Percentiles rank a stretch among this genome's conserved stretches.
These are phyloP conservation scores for Cochlearius cochlearius DNA, from an alignment of 2,113 vertebrate species.

Conservation along the genomic window DNA sequence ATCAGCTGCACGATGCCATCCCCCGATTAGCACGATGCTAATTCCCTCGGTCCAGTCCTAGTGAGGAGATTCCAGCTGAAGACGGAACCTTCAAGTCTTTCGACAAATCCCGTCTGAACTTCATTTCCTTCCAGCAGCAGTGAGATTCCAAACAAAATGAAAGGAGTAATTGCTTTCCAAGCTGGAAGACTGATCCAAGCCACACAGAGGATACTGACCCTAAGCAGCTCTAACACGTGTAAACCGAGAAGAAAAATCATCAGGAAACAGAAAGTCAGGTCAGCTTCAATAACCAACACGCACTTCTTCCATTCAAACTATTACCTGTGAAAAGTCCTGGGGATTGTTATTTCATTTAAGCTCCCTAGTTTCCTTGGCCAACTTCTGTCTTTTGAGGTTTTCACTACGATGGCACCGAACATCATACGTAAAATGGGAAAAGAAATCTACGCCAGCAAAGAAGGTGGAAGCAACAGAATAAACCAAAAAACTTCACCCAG, in stretches of 20 bases:
- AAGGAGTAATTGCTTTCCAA: conserved; percentile 11
- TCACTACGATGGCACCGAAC: not conserved
- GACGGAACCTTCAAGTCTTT: not conserved
- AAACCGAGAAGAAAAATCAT: not conserved
- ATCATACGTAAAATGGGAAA: not conserved
- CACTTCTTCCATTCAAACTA: not conserved
- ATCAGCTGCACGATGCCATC: not conserved
- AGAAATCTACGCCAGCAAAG: not conserved
- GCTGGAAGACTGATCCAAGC: not conserved
- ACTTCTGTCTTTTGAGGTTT: not conserved
- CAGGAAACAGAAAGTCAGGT: not conserved
- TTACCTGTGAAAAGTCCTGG: not conserved
- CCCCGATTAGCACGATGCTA: not conserved
- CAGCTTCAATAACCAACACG: not conserved
- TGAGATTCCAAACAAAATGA: not conserved
- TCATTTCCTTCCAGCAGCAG: not conserved
- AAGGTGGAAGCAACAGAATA: not conserved
- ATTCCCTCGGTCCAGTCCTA: not conserved
- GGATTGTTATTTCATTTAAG: not conserved
- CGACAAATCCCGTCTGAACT: not conserved
- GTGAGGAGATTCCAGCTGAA: not conserved
- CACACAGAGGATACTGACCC: not conserved
- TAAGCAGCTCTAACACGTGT: not conserved
- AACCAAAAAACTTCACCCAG: not conserved
- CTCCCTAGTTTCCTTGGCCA: not conserved